A percentile compares a stretch with the other conserved stretches of the same genome.
These are phyloP conservation scores for Anguilla pacifica DNA, from an alignment of 2,797 vertebrate species.

Conservation along the genomic window DNA sequence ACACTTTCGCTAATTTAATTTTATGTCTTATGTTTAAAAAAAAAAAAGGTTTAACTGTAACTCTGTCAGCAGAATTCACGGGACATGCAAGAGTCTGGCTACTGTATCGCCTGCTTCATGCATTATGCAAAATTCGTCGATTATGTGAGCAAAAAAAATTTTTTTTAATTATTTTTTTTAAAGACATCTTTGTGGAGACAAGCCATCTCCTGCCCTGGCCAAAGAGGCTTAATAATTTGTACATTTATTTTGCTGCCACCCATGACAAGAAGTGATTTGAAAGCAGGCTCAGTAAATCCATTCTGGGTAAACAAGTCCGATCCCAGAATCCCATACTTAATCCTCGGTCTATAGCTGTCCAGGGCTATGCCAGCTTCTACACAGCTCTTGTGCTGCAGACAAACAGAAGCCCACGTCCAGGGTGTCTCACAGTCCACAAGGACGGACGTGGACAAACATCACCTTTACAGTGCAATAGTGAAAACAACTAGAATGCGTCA, in stretches of 20 bases:
- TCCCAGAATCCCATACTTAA: background rate
- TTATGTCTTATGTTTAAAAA: conserved; percentile 73
- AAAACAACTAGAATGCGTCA: background rate
- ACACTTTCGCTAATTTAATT: conserved; percentile 77
- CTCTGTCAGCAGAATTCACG: conserved; percentile 43
- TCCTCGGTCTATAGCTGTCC: background rate
- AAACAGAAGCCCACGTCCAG: background rate
- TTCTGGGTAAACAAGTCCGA: background rate
- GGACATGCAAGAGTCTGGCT: conserved; percentile 36
- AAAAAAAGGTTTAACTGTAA: conserved; percentile 45
- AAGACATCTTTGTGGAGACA: background rate
- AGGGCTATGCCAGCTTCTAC: background rate
- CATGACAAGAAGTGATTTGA: background rate
- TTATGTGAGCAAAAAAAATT: background rate
- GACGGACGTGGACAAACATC: background rate
- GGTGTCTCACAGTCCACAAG: background rate
- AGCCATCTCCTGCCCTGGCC: background rate
- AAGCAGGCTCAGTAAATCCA: background rate
- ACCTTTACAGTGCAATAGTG: background rate
- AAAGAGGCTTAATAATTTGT: background rate
- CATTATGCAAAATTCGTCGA: background rate
- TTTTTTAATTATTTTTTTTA: too few species aligned
- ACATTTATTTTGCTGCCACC: background rate
- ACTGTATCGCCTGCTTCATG: background rate
- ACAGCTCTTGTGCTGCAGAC: background rate